Base-by-base conservation (phyloP, 64 coral and sea anemone species). In the Pocillopora damicornis region DNA sequence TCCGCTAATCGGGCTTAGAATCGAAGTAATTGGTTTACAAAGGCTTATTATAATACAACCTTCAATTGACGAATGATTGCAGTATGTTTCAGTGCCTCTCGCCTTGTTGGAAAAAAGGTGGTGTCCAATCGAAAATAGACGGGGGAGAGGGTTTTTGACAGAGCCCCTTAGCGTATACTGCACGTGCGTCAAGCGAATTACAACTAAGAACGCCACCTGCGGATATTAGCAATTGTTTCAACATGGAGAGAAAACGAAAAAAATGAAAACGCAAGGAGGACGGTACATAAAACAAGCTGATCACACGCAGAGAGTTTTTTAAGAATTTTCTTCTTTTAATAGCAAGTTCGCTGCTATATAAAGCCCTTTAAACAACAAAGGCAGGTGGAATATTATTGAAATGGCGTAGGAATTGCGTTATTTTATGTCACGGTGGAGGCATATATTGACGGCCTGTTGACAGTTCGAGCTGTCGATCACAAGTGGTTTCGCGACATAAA, bases 1-100 rank as follows among this genome's bases (percentile, higher is more conserved):
- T 60, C 23, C 76, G 66, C 77, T 88, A 88, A 92, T 92, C 89
- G 79, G 78, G 86, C 82, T 80, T 61, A 71, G 62, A 73, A 91
- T 97, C 94, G 91, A 92, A 90, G 93, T 97, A 97, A 97, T 93
- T 93, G 83, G 88, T 93, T 86, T 92, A 97, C 91, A 97, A 97
- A 93, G 74, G 86, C 78, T 88, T 93, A 87, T 94, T 90, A 94
- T 94, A 79, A 86, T 75, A 79, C 81, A 17, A 76, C 35, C 88
- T 74, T 84, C 37, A 85, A 82, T 89, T 71, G 73, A 42, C 76
- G 79, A 84, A 92, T 76, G 82, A 75, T 76, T 60, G 18, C 83
- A 89, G 89, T 86, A 60, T 37, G 73, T 74, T 67, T 77, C 58
- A 71, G 68, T 82, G 60, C 61, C n/a, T 91, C 79, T 18, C 69